phyloP scores from a whole-genome alignment of 2,888 invertebrate genomes.

The Merodon equestris region DNA sequence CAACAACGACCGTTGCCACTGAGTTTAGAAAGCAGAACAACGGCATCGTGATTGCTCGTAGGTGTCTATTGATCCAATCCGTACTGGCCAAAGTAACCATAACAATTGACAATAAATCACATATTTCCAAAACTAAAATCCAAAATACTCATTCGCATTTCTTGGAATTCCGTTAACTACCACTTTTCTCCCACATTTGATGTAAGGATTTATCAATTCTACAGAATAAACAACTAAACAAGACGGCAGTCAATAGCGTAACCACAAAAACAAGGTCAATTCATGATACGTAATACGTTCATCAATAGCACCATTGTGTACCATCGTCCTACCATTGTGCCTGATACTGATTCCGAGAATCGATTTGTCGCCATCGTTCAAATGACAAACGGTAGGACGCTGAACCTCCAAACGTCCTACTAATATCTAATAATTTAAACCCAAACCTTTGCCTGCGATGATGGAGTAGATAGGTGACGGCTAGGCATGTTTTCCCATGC shows the following conservation, averaged over 20 bases:
- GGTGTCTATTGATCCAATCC: too few species aligned
- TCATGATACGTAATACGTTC: not conserved
- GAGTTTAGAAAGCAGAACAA: too few species aligned
- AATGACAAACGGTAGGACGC: slow-evolving; percentile 6
- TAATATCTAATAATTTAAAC: slow-evolving; percentile 16
- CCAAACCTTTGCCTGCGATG: not conserved
- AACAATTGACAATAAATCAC: too few species aligned
- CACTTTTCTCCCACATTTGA: too few species aligned
- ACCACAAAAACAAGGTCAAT: slow-evolving; percentile 24
- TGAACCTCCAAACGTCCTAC: not conserved
- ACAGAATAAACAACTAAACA: slow-evolving; percentile 8
- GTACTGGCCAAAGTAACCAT: too few species aligned
- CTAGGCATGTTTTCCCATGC: slow-evolving; percentile 1
- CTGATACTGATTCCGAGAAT: slow-evolving; percentile 33
- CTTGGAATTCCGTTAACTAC: too few species aligned
- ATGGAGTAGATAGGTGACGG: slow-evolving; percentile 12
- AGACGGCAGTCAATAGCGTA: slow-evolving; percentile 4
- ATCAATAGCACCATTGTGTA: slow-evolving; percentile 6
- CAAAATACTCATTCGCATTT: too few species aligned
- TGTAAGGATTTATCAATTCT: too few species aligned
- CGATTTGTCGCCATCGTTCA: slow-evolving; percentile 23
- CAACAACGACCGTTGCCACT: too few species aligned
- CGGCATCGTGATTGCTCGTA: too few species aligned
- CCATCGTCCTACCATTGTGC: slow-evolving; percentile 16
- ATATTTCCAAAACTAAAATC: too few species aligned